Evolutionary conservation across 2,797 vertebrate species (phyloP).

Genomic region (Arrhamphus sclerolepis): DNA sequence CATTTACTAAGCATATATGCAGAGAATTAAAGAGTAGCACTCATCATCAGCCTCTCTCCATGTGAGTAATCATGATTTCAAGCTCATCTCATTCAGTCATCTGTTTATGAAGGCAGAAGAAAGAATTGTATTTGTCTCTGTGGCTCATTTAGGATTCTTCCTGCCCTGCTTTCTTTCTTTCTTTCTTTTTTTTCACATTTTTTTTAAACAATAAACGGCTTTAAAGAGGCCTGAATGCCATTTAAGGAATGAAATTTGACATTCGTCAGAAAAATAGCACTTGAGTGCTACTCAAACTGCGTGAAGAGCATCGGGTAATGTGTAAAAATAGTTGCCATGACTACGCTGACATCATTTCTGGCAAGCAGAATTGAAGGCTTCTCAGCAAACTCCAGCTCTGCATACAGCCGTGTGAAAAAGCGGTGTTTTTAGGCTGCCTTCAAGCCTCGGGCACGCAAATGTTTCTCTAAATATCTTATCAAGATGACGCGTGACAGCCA

Average conservation of each 20-base stretch:
- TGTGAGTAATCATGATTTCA: no score
- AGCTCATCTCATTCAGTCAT: no score
- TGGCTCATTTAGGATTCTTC: not conserved
- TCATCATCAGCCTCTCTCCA: no score
- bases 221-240: slow-evolving; percentile 33
- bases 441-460: slow-evolving; percentile 13
- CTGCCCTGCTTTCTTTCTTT: slow-evolving; percentile 26
- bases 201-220: not conserved
- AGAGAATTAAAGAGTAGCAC: slow-evolving; percentile 11
- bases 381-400: slow-evolving; percentile 64
- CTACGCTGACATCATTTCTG: slow-evolving; percentile 88
- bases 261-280: slow-evolving; percentile 74
- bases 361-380: slow-evolving; percentile 80
- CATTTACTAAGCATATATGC: not conserved
- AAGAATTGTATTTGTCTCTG: slow-evolving; percentile 13
- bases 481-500: slow-evolving; percentile 35
- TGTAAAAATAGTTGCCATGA: slow-evolving; percentile 91
- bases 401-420: slow-evolving; percentile 20
- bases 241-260: slow-evolving; percentile 79
- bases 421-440: slow-evolving; percentile 17
- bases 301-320: slow-evolving; percentile 78
- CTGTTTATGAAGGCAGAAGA: no score
- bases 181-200: no score
- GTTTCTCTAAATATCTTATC: slow-evolving; percentile 28
- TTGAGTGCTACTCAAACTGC: slow-evolving; percentile 82